Evolutionary conservation across 1,140 invertebrate genomes (phyloP).

Genomic region (Gonioctena quinquepunctata): DNA sequence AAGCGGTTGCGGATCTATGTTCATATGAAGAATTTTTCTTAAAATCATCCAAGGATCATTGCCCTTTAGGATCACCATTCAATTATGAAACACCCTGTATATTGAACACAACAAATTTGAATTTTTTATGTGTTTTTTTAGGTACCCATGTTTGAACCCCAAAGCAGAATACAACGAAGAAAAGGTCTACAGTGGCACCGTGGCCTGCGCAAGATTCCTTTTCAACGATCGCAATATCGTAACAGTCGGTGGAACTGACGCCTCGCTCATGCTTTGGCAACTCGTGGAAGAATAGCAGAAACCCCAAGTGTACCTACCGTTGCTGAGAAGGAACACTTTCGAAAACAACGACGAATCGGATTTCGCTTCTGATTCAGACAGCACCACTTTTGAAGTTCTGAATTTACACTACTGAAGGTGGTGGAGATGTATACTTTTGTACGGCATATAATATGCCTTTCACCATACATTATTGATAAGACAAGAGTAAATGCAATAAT

Average conservation of each 20-base stretch:
- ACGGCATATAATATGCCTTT: neutral
- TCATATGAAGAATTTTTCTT: too few species aligned
- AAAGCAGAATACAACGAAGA: conserved; percentile 86
- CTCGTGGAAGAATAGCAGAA: conserved; percentile 72
- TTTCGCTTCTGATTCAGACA: conserved; percentile 40
- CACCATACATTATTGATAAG: too few species aligned
- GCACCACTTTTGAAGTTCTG: conserved; percentile 44
- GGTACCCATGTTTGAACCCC: conserved; percentile 80
- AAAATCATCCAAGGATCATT: too few species aligned
- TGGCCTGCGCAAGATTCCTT: conserved; percentile 80
- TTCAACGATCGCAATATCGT: conserved; percentile 86
- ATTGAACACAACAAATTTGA: too few species aligned
- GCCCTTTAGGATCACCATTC: too few species aligned
- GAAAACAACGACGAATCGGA: conserved; percentile 37
- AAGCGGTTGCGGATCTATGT: too few species aligned
- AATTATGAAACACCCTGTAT: too few species aligned
- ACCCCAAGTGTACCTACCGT: conserved; percentile 29
- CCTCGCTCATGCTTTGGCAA: conserved; percentile 91
- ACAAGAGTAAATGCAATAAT: too few species aligned
- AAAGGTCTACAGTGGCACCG: conserved; percentile 86
- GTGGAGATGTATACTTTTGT: neutral
- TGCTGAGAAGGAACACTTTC: conserved; percentile 20
- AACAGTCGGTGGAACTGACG: conserved; percentile 89
- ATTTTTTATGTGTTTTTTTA: conserved; percentile 49
- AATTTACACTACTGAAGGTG: conserved; percentile 31